Evolutionary conservation across 2,888 invertebrate genomes (phyloP), one percentile per base, ranked within the genome.

Genomic region (Pandemis heparana): DNA sequence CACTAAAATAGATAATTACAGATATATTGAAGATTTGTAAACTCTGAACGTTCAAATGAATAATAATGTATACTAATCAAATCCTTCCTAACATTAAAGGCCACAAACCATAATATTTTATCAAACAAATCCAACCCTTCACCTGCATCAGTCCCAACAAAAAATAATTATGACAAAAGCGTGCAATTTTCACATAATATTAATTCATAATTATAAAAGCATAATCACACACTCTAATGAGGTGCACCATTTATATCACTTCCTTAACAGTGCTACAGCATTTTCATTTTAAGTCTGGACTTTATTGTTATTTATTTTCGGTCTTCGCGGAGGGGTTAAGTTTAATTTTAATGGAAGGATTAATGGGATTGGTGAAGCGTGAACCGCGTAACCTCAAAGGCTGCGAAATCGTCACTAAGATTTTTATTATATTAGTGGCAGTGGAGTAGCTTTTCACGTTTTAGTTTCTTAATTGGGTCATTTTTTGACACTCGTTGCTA

Each of bases 241-340:
- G 73, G n/a, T 23, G 63, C 39, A 51, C 79, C 85, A 90, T 94
- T 93, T 92, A 94, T 94, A 91, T 92, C 89, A 92, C 92, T 94
- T 92, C 90, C 92, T 92, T 90, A 83, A 84, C 87, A 86, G 85
- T 84, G 81, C 84, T 85, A 94, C 94, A 94, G 88, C 88, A 90
- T 92, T 94, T 94, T 92, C 91, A 84, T 94, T 94, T 94, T 94
- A 94, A 92, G 88, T 85, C 82, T 79, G 89, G 85, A 86, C 84
- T 86, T 87, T 87, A 90, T 90, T 86, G 86, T 87, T 90, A 91
- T 92, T 91, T 92, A 92, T 88, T 86, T 84, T 78, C 79, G 71
- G 73, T 73, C 71, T 75, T 70, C 59, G 64, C 46, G 23, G 71
- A 51, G 70, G 70, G 67, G 73, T 75, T 77, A 71, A 69, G 48